Evolutionary conservation across 1,140 invertebrate species (phyloP).

Genomic region (Augochlora pura): DNA sequence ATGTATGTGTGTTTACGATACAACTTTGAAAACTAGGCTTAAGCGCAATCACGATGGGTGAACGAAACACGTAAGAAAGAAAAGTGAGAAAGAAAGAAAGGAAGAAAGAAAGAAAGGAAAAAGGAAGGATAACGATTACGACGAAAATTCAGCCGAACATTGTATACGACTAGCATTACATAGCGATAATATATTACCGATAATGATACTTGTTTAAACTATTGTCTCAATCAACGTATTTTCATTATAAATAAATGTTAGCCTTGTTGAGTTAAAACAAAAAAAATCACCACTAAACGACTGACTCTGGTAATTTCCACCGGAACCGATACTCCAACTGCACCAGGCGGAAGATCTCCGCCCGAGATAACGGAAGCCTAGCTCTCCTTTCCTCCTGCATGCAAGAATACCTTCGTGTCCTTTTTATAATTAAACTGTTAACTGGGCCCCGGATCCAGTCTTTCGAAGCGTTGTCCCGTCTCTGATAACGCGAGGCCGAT

Average conservation of each 20-base stretch:
- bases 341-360: neutral
- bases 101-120: conserved; percentile 22
- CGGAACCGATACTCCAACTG: conserved; percentile 15
- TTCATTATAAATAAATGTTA: conserved; percentile 82
- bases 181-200: conserved; percentile 81
- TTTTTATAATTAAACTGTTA: conserved; percentile 37
- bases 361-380: conserved; percentile 9
- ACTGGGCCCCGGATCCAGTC: neutral
- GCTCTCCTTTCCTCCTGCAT: conserved; percentile 39
- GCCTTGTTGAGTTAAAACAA: conserved; percentile 81
- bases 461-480: neutral
- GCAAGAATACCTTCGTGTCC: conserved; percentile 49
- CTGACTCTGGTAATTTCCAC: conserved; percentile 36
- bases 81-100: neutral
- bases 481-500: conserved; percentile 8
- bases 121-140: conserved; percentile 43
- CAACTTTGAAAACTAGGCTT: conserved; percentile 59
- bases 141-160: conserved; percentile 74
- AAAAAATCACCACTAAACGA: conserved; percentile 31
- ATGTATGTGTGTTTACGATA: conserved; percentile 78
- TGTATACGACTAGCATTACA: conserved; percentile 80
- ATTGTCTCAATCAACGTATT: conserved; percentile 82
- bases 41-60: too few species aligned
- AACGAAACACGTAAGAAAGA: too few species aligned
- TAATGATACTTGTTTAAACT: conserved; percentile 80